These are phyloP conservation scores for Drosophila repleta DNA, from an alignment of 1,140 invertebrate species.

Conservation along the genomic window DNA sequence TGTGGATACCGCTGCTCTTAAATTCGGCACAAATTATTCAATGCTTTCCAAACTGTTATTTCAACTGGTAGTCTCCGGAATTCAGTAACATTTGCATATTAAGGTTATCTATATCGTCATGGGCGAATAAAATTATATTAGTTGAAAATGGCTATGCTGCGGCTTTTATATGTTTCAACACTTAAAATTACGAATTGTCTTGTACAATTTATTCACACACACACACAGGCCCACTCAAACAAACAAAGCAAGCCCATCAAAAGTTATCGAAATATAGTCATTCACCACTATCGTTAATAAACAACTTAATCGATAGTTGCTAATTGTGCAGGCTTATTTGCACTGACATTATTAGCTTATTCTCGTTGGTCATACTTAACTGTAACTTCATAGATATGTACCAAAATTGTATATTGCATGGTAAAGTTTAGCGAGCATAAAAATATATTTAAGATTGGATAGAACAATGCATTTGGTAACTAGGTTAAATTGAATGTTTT, in stretches of 20 bases:
- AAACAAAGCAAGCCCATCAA: constrained; percentile 13
- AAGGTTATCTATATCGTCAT: background rate
- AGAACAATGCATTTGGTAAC: too few species aligned
- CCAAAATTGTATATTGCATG: background rate
- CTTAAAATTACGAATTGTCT: constrained; percentile 22
- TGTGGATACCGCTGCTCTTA: constrained; percentile 20
- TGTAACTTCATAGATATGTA: background rate
- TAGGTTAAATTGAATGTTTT: background rate
- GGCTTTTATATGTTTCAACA: background rate
- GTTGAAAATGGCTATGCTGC: background rate
- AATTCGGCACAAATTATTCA: constrained; percentile 8
- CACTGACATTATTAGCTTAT: background rate
- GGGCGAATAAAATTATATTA: too few species aligned
- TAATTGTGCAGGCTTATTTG: background rate
- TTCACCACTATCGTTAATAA: background rate
- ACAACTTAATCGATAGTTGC: constrained; percentile 8
- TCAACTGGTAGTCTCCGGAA: background rate
- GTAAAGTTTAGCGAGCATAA: too few species aligned
- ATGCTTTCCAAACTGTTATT: constrained; percentile 12
- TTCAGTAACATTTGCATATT: background rate
- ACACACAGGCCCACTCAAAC: constrained; percentile 19
- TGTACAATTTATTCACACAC: constrained; percentile 9
- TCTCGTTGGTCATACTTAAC: background rate
- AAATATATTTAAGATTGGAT: too few species aligned
- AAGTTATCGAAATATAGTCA: constrained; percentile 12